Evolutionary conservation across 2,888 invertebrate species (phyloP).

Genomic region (Melitaea athalia): DNA sequence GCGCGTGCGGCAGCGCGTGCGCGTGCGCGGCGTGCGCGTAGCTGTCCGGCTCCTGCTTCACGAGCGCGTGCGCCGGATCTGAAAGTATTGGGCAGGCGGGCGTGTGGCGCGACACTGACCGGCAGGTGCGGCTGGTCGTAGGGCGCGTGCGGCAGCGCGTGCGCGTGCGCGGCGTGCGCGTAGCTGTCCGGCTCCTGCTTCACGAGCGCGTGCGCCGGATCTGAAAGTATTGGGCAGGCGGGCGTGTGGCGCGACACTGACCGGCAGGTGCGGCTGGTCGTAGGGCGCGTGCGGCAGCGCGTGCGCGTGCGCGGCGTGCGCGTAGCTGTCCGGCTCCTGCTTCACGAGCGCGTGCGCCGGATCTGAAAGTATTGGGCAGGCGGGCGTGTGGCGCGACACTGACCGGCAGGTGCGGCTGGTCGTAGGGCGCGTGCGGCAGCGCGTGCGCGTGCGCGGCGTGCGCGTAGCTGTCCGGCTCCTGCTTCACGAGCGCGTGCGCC

Average conservation of each 20-base stretch:
- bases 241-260: slow-evolving; percentile 73
- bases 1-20: slow-evolving; percentile 69
- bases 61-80: slow-evolving; percentile 65
- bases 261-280: slow-evolving; percentile 74
- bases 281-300: slow-evolving; percentile 74
- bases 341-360: slow-evolving; percentile 77
- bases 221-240: too few relatives aligned
- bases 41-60: slow-evolving; percentile 85
- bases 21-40: slow-evolving; percentile 63
- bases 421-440: slow-evolving; percentile 76
- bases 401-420: slow-evolving; percentile 73
- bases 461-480: slow-evolving; percentile 83
- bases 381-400: slow-evolving; percentile 72
- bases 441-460: slow-evolving; percentile 44
- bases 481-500: slow-evolving; percentile 79
- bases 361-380: too few relatives aligned
- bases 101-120: slow-evolving; percentile 75
- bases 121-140: slow-evolving; percentile 73
- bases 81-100: too few relatives aligned
- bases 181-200: slow-evolving; percentile 85
- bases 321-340: slow-evolving; percentile 84
- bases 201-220: slow-evolving; percentile 68
- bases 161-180: slow-evolving; percentile 58
- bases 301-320: slow-evolving; percentile 50
- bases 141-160: slow-evolving; percentile 70